Base-by-base conservation (phyloP, 2,113 vertebrate genomes). In the Ceyx margarethae region DNA sequence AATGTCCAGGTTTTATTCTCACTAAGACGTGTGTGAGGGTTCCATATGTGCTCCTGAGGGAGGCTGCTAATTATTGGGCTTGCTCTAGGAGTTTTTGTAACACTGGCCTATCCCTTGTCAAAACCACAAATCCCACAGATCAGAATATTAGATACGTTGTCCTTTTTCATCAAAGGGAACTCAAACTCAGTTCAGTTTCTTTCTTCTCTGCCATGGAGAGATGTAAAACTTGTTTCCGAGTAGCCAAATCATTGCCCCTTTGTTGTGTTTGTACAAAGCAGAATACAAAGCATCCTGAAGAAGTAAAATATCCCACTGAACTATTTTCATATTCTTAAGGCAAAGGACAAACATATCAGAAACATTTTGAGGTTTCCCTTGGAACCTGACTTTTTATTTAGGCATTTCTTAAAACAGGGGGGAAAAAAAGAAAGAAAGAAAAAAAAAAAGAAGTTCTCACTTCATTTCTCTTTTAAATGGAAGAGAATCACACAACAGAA, bases 251-350 rank as follows among this genome's bases (percentile, higher is more conserved):
- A 62, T 45, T 65, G 54, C 13, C 37, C 20, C 48, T 93, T 91
- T 95, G 45, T 94, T 94, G 65, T 83, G 67, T 81, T 90, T 94
- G 50, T 85, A 43, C 54, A 95, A 95, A 85, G 89, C 66, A 91
- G 91, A 86, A 50, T 64, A 80, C 14, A 89, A 85, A 91, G 92
- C 82, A 78, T 62, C 81, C n/a, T 87, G 66, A 78, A 89, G n/a
- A 92, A 37, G 45, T 37, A 93, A 78, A 74, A 69, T 75, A 73
- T 22, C 61, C 90, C 77, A 89, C 93, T 84, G 64, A 94, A 91
- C 85, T 85, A 45, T 75, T 91, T 85, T 67, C 48, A 22, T 92
- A 57, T 87, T 95, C 76, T 68, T 53, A 68, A 42, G 23, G 43
- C 45, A 80, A 85, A 86, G 43, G 81, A 58, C 21, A 91, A 84